These are phyloP conservation scores for Rhadina sibilatrix DNA, from an alignment of 2,113 vertebrate genomes.

Conservation along the genomic window DNA sequence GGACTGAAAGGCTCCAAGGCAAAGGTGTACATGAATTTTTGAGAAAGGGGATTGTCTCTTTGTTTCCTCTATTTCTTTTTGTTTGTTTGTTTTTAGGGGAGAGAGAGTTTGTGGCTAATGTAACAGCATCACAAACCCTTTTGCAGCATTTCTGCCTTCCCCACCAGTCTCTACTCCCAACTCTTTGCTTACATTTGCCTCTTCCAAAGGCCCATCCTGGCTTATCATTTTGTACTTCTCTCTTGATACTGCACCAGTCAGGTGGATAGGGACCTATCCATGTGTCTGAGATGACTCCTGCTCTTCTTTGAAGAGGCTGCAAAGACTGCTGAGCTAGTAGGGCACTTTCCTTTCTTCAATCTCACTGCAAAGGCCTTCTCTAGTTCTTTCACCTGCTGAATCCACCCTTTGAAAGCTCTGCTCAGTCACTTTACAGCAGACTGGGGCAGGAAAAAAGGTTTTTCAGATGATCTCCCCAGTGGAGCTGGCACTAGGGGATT, in stretches of 20 bases:
- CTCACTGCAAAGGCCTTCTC: background rate
- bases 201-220: background rate
- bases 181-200: background rate
- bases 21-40: background rate
- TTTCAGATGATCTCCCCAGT: background rate
- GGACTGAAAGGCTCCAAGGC: background rate
- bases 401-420: slow-evolving; percentile 26
- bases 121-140: background rate
- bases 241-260: background rate
- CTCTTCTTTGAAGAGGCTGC: background rate
- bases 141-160: background rate
- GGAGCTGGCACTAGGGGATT: background rate
- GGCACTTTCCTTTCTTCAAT: background rate
- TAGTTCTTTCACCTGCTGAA: background rate
- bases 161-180: rapidly evolving
- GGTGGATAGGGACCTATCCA: background rate
- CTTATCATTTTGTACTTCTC: background rate
- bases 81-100: background rate
- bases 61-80: background rate
- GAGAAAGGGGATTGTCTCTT: rapidly evolving
- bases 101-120: background rate
- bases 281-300: background rate
- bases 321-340: background rate
- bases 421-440: background rate
- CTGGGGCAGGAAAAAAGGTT: background rate